phyloP scores from a whole-genome alignment of 2,113 vertebrate species.

The Salvator merianae region DNA sequence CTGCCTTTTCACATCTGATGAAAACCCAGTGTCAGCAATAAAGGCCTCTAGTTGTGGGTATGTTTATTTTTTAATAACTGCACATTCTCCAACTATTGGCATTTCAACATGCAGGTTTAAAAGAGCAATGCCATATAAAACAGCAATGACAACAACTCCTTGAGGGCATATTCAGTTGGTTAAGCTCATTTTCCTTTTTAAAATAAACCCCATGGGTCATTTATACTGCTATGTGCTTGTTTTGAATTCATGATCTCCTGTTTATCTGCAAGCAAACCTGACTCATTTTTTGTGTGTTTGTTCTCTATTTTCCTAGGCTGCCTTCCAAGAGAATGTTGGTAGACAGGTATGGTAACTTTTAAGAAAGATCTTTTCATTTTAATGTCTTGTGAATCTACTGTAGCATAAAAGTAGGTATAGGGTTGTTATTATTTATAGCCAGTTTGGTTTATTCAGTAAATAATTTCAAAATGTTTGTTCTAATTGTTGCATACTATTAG shows the following conservation, averaged over 20 bases:
- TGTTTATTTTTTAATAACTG: constrained; percentile 45
- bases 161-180: constrained; percentile 59
- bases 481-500: background rate
- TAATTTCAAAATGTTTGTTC: constrained; percentile 18
- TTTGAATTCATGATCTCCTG: constrained; percentile 69
- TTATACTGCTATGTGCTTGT: constrained; percentile 64
- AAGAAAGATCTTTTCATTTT: constrained; percentile 56
- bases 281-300: constrained; percentile 73
- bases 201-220: constrained; percentile 76
- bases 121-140: constrained; percentile 37
- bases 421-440: constrained; percentile 32
- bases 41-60: constrained; percentile 35
- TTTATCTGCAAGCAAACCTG: constrained; percentile 70
- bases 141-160: constrained; percentile 33
- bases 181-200: constrained; percentile 66
- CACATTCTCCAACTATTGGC: constrained; percentile 49
- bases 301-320: constrained; percentile 84
- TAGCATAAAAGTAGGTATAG: constrained; percentile 15
- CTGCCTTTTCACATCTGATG: constrained; percentile 28
- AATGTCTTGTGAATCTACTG: constrained; percentile 53
- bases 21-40: constrained; percentile 28
- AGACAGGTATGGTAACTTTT: constrained; percentile 88
- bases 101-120: constrained; percentile 33
- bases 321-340: constrained; percentile 99
- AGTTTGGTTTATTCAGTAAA: constrained; percentile 11